Evolutionary conservation across 2,888 invertebrate species (phyloP), one percentile per base, ranked within the genome.

Genomic region (Xylocampa areola): DNA sequence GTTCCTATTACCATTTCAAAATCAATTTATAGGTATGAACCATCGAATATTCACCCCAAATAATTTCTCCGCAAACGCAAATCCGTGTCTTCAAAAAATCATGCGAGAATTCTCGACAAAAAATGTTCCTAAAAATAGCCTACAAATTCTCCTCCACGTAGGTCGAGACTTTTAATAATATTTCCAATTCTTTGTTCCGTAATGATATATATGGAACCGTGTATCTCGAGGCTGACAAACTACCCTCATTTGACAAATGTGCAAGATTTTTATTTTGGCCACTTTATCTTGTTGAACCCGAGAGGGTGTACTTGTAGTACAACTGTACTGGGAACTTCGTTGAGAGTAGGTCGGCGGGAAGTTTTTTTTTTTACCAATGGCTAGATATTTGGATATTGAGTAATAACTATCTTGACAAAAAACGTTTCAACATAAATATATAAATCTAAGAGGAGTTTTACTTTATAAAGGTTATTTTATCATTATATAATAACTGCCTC

Each of bases 181-280:
- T 60, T 73, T 53, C 50, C 66, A 71, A 69, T 69, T 61, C 61
- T 41, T 59, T 57, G 61, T 52, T 59, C 66, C 45, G 62, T 63
- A 73, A 69, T 69, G 61, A 73, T 53, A 66, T 63, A 76, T 69
- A 49, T 51, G 59, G 53, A 60, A 44, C 55, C 58, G 53, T 75
- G 76, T 67, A 47, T 45, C 57, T 51, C 50, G 41, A 57, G 50
- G 44, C 60, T 64, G 73, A 74, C 73, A 69, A 70, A 74, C 70
- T 63, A 52, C 50, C 44, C 59, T 54, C 76, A 74, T 73, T 74
- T 76, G 73, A 64, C 76, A 74, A 65, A 54, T 57, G 59, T 43
- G 59, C 51, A 64, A 57, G 61, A 70, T 74, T 72, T 65, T 70
- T 74, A 69, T 74, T 70, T 63, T 17, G 43, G 23, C 21, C 60